These are phyloP conservation scores for Mizuhopecten yessoensis DNA, from an alignment of 1,140 invertebrate species.

Conservation along the genomic window DNA sequence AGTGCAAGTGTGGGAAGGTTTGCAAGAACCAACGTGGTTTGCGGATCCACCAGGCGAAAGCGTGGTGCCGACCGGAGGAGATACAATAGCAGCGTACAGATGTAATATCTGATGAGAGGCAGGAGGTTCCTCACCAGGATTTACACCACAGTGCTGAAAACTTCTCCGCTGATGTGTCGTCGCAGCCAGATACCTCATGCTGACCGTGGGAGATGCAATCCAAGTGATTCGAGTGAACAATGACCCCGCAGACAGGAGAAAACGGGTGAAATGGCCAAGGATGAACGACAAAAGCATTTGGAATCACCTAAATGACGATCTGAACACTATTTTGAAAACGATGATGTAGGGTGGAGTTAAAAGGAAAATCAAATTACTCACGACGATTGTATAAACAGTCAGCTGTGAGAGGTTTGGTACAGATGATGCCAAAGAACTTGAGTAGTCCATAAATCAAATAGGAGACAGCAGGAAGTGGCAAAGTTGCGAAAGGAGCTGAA, in stretches of 20 bases:
- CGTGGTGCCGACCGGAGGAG: too few species aligned
- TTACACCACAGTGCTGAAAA: conserved; percentile 52
- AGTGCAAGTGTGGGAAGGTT: too few species aligned
- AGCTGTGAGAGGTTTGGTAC: neutral
- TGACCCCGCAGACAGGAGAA: neutral
- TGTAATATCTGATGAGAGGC: too few species aligned
- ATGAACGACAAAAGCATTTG: neutral
- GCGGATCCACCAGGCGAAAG: too few species aligned
- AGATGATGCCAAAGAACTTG: neutral
- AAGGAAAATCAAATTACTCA: neutral
- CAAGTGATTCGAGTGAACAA: neutral
- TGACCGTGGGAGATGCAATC: too few species aligned
- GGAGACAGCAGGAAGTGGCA: neutral
- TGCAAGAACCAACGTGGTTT: too few species aligned
- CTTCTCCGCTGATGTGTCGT: conserved; percentile 43
- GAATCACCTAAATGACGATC: neutral
- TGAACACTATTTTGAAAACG: neutral
- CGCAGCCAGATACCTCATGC: neutral
- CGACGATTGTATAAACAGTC: neutral
- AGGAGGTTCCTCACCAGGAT: too few species aligned
- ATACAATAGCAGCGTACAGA: too few species aligned
- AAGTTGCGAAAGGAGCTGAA: neutral
- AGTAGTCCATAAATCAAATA: neutral
- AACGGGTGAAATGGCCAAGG: neutral
- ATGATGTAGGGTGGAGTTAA: neutral